A percentile compares a stretch with the other conserved stretches of the same genome.
phyloP scores from a whole-genome alignment of 1,140 invertebrate genomes.

The Geopemphigus sp. region DNA sequence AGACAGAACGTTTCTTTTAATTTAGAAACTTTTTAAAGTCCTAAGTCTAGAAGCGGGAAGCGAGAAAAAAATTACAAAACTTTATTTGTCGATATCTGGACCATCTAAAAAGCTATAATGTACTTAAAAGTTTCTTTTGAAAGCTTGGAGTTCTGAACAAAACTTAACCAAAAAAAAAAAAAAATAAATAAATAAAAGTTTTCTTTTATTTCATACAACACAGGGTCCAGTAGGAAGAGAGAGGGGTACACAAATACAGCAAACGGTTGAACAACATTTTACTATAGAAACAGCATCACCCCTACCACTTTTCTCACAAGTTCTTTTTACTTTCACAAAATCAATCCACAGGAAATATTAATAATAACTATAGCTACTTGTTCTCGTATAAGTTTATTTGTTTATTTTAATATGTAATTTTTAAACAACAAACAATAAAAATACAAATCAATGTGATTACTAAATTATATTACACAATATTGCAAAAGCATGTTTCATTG shows the following conservation, averaged over 20 bases:
- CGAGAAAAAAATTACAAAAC: slow-evolving; percentile 46
- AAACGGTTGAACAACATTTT: slow-evolving; percentile 22
- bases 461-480: too few species aligned
- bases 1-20: slow-evolving; percentile 43
- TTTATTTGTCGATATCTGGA: slow-evolving; percentile 43
- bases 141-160: slow-evolving; percentile 16
- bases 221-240: too few species aligned
- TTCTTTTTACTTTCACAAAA: not conserved
- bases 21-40: slow-evolving; percentile 42
- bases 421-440: too few species aligned
- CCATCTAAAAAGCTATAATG: slow-evolving; percentile 46
- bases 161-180: slow-evolving; percentile 28
- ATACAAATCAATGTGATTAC: too few species aligned
- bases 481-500: too few species aligned
- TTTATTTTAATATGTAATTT: too few species aligned
- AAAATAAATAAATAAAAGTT: slow-evolving; percentile 45
- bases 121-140: slow-evolving; percentile 48
- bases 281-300: not conserved
- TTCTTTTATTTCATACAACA: slow-evolving; percentile 36
- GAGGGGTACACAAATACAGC: slow-evolving; percentile 1
- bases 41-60: slow-evolving; percentile 14
- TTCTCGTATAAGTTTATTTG: not conserved
- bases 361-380: not conserved
- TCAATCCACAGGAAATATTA: slow-evolving; percentile 16
- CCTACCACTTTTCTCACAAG: too few species aligned